A percentile compares a stretch with the other conserved stretches of the same genome.
Conservation (phyloP, 2,888 invertebrate species). For the Lasioglossum lativentre region DNA sequence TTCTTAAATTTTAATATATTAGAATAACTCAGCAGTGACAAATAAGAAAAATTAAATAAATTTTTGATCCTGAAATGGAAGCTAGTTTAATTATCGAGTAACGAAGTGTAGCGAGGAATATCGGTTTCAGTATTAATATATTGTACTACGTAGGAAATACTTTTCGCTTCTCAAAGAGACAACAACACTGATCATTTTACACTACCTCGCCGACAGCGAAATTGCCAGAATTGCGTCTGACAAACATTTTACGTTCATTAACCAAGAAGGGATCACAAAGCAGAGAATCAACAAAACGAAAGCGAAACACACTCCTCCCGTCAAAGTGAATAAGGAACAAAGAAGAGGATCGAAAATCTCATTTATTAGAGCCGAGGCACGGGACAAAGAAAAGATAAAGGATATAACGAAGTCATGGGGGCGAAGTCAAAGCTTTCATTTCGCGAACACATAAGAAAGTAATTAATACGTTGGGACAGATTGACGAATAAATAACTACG, state of each 20-base stretch:
- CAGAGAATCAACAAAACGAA: neutral
- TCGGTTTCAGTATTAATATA: neutral
- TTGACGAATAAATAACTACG: conserved; percentile 27
- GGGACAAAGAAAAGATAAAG: conserved; percentile 32
- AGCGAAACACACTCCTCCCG: neutral
- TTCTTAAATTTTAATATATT: neutral
- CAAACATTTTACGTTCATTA: conserved; percentile 14
- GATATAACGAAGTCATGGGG: conserved; percentile 34
- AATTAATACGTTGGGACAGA: conserved; percentile 35
- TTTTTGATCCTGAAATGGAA: neutral
- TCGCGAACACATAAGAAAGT: neutral
- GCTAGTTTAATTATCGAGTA: neutral
- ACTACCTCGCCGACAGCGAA: neutral
- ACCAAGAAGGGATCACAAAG: neutral
- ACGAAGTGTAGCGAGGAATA: neutral
- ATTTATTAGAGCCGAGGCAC: conserved; percentile 18
- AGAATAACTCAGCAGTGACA: neutral
- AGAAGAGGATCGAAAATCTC: conserved; percentile 29
- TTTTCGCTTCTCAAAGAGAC: neutral
- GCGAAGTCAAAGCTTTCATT: conserved; percentile 23
- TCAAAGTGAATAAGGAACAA: conserved; percentile 4
- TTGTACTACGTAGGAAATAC: neutral
- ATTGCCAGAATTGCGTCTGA: neutral
- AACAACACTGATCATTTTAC: neutral
- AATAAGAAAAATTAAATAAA: neutral